phyloP scores from a whole-genome alignment of 2,888 invertebrate genomes.

The Orthosia gothica region DNA sequence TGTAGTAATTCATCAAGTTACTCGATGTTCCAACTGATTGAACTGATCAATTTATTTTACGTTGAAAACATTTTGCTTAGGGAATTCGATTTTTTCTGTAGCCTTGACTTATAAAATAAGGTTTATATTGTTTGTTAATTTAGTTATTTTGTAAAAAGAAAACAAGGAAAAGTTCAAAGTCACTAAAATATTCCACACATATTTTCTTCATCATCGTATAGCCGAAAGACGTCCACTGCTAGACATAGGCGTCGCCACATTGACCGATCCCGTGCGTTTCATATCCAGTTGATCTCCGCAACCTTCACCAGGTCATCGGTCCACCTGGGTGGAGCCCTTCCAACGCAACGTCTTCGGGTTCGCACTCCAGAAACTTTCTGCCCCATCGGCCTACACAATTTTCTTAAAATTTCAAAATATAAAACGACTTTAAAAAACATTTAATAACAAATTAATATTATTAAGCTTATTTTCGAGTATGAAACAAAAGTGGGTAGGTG shows the following conservation, averaged over 20 bases:
- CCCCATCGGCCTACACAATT: neutral
- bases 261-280: too few species aligned
- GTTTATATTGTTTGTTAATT: conserved; percentile 9
- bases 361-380: too few species aligned
- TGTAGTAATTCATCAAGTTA: conserved; percentile 66
- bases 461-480: neutral
- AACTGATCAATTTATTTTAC: conserved; percentile 67
- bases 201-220: neutral
- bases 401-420: neutral
- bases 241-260: too few species aligned
- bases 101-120: conserved; percentile 14
- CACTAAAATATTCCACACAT: neutral
- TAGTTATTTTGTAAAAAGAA: neutral
- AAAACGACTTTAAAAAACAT: conserved; percentile 1
- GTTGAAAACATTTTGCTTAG: conserved; percentile 45
- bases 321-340: too few species aligned
- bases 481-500: conserved; percentile 7
- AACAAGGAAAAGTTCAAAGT: conserved; percentile 10
- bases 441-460: neutral
- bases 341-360: too few species aligned
- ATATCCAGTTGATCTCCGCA: too few species aligned
- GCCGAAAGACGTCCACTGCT: too few species aligned
- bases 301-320: too few species aligned
- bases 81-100: conserved; percentile 14
- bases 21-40: conserved; percentile 55